Base-by-base conservation (phyloP, 2,113 vertebrate genomes). In the Cyrtonyx montezumae region DNA sequence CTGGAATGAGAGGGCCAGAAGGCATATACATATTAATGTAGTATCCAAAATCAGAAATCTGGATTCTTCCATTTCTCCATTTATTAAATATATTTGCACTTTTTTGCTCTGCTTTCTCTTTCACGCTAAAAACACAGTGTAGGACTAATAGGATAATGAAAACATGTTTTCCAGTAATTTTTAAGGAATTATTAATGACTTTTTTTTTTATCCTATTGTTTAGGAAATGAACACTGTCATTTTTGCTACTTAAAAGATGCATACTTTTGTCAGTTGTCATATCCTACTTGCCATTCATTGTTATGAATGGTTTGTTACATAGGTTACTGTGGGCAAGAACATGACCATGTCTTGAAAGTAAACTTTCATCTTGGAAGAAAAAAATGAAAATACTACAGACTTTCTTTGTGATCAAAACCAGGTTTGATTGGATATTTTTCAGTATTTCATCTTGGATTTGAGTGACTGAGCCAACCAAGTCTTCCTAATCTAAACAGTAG, bases 271-370 rank as follows among this genome's bases (percentile, higher is more conserved):
- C 15, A 34, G 18, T 40, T 69, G 11, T 13, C 2, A 0, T 43
- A 28, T 28, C 34, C 62, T 80, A 59, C 21, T 17, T 0, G 0
- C 0, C 6, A 10, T 20, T 74, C 1, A 6, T 19, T 82, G 30
- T 26, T 32, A 8, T 4, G 0, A 2, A 2, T 37, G 17, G 13
- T 45, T 49, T 22, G 11, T 48, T 67, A 7, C 18, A 12, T 8
- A 42, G 2, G 9, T 78, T 80, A 51, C 2, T 30, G 12, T 34
- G 23, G 67, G 55, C 16, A 77, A 67, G 13, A 37, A 46, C 34
- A 28, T 59, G 13, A 63, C 11, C 11, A 32, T 11, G 2, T 42
- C 9, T 77, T 30, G 68, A 49, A 68, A 82, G 9, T 0, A 75
- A 7, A 5, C 34, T 94, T 87, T 62, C 13, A 16, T 73, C 45